These are phyloP conservation scores for Calameuta pallipes DNA, from an alignment of 2,888 invertebrate genomes.

Conservation along the genomic window DNA sequence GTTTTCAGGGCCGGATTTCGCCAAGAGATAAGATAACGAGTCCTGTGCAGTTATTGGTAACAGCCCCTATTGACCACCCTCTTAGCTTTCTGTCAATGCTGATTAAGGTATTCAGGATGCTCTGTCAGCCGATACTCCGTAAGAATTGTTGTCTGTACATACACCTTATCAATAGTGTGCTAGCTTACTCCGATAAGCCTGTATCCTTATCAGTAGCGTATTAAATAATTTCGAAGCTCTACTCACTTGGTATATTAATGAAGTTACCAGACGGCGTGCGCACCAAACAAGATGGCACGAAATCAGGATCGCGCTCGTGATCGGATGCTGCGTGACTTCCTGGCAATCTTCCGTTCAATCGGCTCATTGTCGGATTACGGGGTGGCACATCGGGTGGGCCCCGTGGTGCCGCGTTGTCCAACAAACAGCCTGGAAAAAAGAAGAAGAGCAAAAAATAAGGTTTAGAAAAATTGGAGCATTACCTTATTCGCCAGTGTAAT, in stretches of 20 bases:
- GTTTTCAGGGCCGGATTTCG: constrained; percentile 27
- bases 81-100: too few relatives aligned
- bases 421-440: constrained; percentile 81
- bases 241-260: constrained; percentile 85
- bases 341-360: constrained; percentile 88
- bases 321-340: constrained; percentile 67
- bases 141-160: too few relatives aligned
- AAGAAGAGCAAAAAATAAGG: constrained; percentile 43
- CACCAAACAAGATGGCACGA: constrained; percentile 91
- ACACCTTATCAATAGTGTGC: too few relatives aligned
- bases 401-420: constrained; percentile 81
- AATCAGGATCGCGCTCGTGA: constrained; percentile 77
- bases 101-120: too few relatives aligned
- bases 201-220: too few relatives aligned
- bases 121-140: too few relatives aligned
- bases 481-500: too few relatives aligned
- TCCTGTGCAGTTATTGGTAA: too few relatives aligned
- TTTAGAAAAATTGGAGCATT: background rate
- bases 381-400: constrained; percentile 89
- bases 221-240: background rate
- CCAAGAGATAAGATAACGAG: constrained; percentile 32
- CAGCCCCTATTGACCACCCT: too few relatives aligned
- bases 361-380: constrained; percentile 90
- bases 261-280: constrained; percentile 93
- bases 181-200: too few relatives aligned